Evolutionary conservation across 2,888 invertebrate species (phyloP).

Genomic region (Sinopyrophorus schimmeli): DNA sequence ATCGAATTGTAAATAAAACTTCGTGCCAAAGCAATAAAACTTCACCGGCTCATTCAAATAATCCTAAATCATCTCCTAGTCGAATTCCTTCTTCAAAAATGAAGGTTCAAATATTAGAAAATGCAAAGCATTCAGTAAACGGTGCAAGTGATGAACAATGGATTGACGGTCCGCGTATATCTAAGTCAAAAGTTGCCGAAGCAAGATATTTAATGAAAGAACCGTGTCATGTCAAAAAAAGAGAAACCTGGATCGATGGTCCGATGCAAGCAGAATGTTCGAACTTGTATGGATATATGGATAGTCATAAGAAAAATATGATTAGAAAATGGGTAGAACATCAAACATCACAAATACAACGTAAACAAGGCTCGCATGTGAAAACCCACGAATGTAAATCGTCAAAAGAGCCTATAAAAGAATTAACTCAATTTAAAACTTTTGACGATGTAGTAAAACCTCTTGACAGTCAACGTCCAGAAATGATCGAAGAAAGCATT

Average conservation of each 20-base stretch:
- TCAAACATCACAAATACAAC: conserved; percentile 81
- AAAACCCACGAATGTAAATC: conserved; percentile 48
- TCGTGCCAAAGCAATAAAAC: conserved; percentile 57
- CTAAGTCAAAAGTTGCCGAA: conserved; percentile 79
- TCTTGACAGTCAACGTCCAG: conserved; percentile 59
- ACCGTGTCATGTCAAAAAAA: conserved; percentile 73
- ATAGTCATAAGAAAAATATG: conserved; percentile 90
- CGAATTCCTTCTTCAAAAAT: conserved; percentile 60
- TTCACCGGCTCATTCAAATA: conserved; percentile 57
- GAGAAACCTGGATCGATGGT: conserved; percentile 96
- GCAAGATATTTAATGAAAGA: conserved; percentile 80
- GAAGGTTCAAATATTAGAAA: conserved; percentile 59
- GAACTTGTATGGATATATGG: conserved; percentile 86
- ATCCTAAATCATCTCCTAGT: conserved; percentile 62
- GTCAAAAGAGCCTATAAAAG: conserved; percentile 58
- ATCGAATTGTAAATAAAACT: conserved; percentile 58
- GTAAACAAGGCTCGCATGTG: conserved; percentile 61
- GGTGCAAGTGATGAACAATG: conserved; percentile 86
- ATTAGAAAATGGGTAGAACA: conserved; percentile 92
- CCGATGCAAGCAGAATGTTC: conserved; percentile 71
- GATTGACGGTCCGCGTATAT: conserved; percentile 94
- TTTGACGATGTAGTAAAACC: conserved; percentile 58
- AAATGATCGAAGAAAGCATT: conserved; percentile 63
- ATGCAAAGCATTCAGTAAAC: conserved; percentile 56
- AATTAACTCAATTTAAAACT: conserved; percentile 67